Conservation (phyloP, 2,113 vertebrate genomes). For the Chelonoidis abingdonii region DNA sequence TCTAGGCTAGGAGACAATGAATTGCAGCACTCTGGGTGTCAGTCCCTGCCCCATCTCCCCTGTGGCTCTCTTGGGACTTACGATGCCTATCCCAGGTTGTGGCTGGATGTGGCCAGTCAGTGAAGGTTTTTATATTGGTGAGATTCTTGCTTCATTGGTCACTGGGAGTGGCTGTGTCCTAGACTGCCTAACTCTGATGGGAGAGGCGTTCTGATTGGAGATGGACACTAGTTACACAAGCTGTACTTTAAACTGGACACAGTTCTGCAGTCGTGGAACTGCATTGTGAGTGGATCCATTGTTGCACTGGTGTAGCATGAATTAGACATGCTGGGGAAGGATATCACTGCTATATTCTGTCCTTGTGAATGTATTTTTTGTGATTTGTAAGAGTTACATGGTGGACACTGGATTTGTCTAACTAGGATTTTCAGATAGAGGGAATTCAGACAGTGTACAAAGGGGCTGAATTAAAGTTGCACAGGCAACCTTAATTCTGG, state of each 20-base stretch:
- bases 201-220: too few relatives aligned
- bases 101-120: too few relatives aligned
- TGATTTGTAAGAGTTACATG: background rate
- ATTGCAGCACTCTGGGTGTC: background rate
- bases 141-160: too few relatives aligned
- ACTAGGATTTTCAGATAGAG: background rate
- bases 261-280: too few relatives aligned
- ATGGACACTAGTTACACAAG: too few relatives aligned
- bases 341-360: background rate
- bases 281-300: background rate
- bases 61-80: too few relatives aligned
- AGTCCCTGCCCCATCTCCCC: background rate
- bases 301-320: background rate
- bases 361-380: background rate
- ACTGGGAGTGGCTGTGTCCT: too few relatives aligned
- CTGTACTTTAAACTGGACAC: too few relatives aligned
- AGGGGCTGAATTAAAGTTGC: background rate
- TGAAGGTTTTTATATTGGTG: too few relatives aligned
- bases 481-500: background rate
- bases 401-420: background rate
- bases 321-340: background rate
- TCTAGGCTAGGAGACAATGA: background rate
- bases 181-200: too few relatives aligned
- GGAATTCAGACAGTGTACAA: background rate
- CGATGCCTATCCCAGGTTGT: too few relatives aligned